Base-by-base conservation (phyloP, 37 sponge, comb jelly and placozoan genomes). In the Aplysina aerophoba region DNA sequence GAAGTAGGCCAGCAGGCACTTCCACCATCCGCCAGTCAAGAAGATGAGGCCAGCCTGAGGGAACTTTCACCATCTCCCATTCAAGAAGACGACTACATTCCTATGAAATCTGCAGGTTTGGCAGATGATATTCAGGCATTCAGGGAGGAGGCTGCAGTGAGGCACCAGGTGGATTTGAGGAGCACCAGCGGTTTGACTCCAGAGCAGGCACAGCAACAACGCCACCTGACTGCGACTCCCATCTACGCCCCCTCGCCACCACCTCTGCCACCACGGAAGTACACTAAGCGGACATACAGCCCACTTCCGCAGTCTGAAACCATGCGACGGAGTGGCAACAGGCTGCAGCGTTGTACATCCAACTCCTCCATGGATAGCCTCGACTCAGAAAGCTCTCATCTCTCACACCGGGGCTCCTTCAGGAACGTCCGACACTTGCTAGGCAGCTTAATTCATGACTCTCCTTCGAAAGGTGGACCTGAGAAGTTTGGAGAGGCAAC, bases 61-160 rank as follows among this genome's bases (percentile, higher is more conserved):
- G 50, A 44, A 44, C 50, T 44, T 44, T 44, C 50, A 14, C 64
- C 28, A 27, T 62, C 28, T 6, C 64, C 64, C 4, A 62, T 27
- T 13, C 64, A n/a, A 62, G 64, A 62, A 22, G 78, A 75, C 41
- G 78, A 75, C 53, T 75, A 75, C 25, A 41, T 75, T 14, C 78
- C 78, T 15, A 75, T 75, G 78, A 40, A 41, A 24, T 75, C 78
- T n/a, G 78, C 78, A 41, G 44, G 38, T 75, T 50, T 21, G 20
- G 40, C 21, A 41, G 20, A 40, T 8, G 50, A 44, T 8, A 44
- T 44, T 44, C 50, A 44, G 50, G 8, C 50, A 11, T 44, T 44
- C 50, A 44, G 50, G 50, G 50, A 44, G 8, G 50, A 8, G 50
- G 8, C 8, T 8, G 50, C 50, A 44, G 50, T 44, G 50, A 44